Conservation (phyloP, 2,797 vertebrate genomes). For the Chaetophractus vellerosus region DNA sequence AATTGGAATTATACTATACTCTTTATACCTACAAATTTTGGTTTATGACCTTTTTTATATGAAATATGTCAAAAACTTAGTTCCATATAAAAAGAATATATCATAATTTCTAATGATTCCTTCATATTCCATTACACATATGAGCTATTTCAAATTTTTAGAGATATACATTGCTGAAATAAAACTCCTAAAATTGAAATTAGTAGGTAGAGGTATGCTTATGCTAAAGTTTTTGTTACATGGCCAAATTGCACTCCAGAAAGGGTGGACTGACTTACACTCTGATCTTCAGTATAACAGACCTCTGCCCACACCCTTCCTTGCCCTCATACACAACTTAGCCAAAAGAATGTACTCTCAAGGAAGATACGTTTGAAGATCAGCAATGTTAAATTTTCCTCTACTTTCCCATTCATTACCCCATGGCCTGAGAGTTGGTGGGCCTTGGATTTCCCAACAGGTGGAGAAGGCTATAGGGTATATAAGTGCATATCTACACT, state of each 20-base stretch:
- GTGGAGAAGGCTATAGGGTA: constrained; percentile 80
- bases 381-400: constrained; percentile 63
- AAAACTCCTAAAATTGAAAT: constrained; percentile 2
- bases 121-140: constrained; percentile 1
- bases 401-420: constrained; percentile 55
- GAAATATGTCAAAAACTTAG: constrained; percentile 8
- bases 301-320: neutral
- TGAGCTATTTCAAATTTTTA: constrained; percentile 50
- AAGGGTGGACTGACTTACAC: neutral
- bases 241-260: neutral
- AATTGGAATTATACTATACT: neutral
- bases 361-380: constrained; percentile 46
- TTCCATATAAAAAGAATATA: constrained; percentile 20
- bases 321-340: neutral
- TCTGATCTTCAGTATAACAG: neutral
- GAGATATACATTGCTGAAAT: neutral
- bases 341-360: constrained; percentile 37
- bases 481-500: constrained; percentile 78
- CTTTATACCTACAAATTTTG: neutral
- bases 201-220: neutral
- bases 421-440: constrained; percentile 70
- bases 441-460: constrained; percentile 83
- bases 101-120: constrained; percentile 36
- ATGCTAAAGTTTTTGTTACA: neutral
- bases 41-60: neutral